Percentiles rank a stretch among this genome's conserved stretches.
Evolutionary conservation across 2,888 invertebrate species (phyloP).

Genomic region (Papilio protenor): DNA sequence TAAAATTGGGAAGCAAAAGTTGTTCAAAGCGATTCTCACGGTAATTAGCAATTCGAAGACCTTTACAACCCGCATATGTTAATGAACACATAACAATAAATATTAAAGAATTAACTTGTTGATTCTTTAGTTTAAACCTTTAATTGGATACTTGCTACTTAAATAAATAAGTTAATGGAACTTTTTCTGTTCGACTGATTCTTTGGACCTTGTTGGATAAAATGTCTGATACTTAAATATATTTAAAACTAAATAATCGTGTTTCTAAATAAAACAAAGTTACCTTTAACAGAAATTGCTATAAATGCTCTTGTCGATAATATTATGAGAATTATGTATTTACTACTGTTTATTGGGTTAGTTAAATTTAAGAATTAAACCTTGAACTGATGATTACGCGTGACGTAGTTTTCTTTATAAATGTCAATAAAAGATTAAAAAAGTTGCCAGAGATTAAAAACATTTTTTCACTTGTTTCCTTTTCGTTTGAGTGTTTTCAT

Average conservation of each 20-base stretch:
- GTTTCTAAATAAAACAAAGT: too few species aligned
- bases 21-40: conserved; percentile 32
- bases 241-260: too few species aligned
- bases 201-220: background rate
- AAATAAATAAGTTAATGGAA: background rate
- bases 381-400: conserved; percentile 39
- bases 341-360: background rate
- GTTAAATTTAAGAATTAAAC: background rate
- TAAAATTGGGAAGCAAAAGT: conserved; percentile 31
- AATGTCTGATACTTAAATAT: too few species aligned
- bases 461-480: conserved; percentile 29
- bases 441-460: conserved; percentile 41
- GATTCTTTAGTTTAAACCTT: conserved; percentile 1
- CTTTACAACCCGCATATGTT: conserved; percentile 41
- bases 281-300: too few species aligned
- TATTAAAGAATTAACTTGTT: conserved; percentile 15
- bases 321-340: too few species aligned
- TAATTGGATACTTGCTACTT: background rate
- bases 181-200: background rate
- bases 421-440: conserved; percentile 26
- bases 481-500: background rate
- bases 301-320: too few species aligned
- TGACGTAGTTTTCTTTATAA: conserved; percentile 35
- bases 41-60: conserved; percentile 28
- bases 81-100: conserved; percentile 9